Evolutionary conservation across 2,888 invertebrate genomes (phyloP).

Genomic region (Bibio marci): DNA sequence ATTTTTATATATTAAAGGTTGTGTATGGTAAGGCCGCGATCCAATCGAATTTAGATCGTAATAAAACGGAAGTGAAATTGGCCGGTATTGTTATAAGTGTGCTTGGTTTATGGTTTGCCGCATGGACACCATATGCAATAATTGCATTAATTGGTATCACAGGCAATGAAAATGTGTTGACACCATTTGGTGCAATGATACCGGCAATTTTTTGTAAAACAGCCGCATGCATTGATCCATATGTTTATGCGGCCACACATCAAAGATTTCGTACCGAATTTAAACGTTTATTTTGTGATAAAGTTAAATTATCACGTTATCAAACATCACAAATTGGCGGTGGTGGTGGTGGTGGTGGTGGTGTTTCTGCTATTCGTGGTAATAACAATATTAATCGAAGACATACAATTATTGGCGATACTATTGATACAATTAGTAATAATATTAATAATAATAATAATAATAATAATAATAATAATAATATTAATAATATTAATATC

Average conservation of each 20-base stretch:
- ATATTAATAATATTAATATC: too few species aligned
- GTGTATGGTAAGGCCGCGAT: slow-evolving; percentile 40
- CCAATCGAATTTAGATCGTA: slow-evolving; percentile 42
- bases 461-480: too few species aligned
- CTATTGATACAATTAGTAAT: too few species aligned
- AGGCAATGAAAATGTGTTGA: slow-evolving; percentile 42
- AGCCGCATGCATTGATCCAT: slow-evolving; percentile 66
- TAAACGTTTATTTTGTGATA: slow-evolving; percentile 16
- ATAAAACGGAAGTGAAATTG: slow-evolving; percentile 52
- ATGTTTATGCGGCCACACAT: slow-evolving; percentile 63
- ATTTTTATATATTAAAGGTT: slow-evolving; percentile 48
- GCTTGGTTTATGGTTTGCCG: slow-evolving; percentile 55
- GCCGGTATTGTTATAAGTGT: slow-evolving; percentile 50
- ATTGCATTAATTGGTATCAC: slow-evolving; percentile 58
- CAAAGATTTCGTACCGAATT: slow-evolving; percentile 51
- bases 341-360: background rate
- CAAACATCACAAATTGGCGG: slow-evolving; percentile 1
- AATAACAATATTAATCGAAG: too few species aligned
- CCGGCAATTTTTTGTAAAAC: slow-evolving; percentile 68
- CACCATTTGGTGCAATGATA: slow-evolving; percentile 54
- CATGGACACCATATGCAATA: slow-evolving; percentile 70
- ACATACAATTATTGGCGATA: too few species aligned
- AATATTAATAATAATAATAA: too few species aligned
- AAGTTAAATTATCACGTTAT: slow-evolving; percentile 9
- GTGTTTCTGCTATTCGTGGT: slow-evolving; percentile 2